Base-by-base conservation (phyloP, 1,140 invertebrate genomes). In the Mamestra configurata region DNA sequence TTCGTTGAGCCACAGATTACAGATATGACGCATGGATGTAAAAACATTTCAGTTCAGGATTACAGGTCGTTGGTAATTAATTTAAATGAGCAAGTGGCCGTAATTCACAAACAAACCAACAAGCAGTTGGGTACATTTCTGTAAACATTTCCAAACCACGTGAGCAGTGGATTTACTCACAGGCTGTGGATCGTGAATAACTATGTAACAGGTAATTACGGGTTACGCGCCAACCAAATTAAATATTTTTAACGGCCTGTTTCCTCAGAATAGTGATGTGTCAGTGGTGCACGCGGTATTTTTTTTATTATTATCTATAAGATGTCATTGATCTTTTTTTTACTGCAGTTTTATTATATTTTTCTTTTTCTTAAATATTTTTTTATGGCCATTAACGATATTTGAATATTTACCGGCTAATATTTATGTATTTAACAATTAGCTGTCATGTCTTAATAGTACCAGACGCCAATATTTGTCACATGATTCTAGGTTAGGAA, bases 191-290 rank as follows among this genome's bases (percentile, higher is more conserved):
- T 83, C 80, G 61, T 83, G 82, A 81, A 86, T 84, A 82, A 81
- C 80, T 83, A 82, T 81, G 73, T 82, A 80, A 73, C 70, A 61
- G 77, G 72, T 88, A 88, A 88, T 88, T 86, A 86, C 70, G 79
- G 86, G 85, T 82, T 85, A 82, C 79, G 82, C 82, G 82, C 79
- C 79, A 82, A 66, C 86, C 84, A 88, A 85, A 88, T 88, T 88
- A 88, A 88, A 88, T 88, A 86, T 86, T 88, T 88, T 88, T 81
- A 86, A 85, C 82, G 83, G 81, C 61, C 84, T 81, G 84, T 86
- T 86, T 86, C 82, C 83, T 83, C 70, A 46, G 78, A 68, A 71
- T 86, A 88, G 86, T 88, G 86, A 79, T 82, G 86, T 77, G 53
- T 64, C 73, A 49, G 57, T 49, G 57, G 57, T 49, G 57, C 57